Evolutionary conservation across 2,888 invertebrate genomes (phyloP), one percentile per base, ranked within the genome.

Genomic region (Oxystoma pomonae): DNA sequence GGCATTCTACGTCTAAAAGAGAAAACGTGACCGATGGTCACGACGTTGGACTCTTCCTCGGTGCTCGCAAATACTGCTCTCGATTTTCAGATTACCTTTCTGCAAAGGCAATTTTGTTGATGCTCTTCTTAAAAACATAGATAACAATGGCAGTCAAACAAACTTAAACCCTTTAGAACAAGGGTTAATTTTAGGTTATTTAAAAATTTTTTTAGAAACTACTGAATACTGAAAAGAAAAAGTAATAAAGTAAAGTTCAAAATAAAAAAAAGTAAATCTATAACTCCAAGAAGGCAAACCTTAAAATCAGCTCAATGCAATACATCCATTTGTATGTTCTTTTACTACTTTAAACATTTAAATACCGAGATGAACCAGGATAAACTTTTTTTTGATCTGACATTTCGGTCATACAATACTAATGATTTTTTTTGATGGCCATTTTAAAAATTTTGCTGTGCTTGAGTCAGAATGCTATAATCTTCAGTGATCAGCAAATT

Each of bases 71-170:
- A 60, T 20, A 52, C 22, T 52, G 57, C 56, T 63, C 63, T 61
- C 65, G 61, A 63, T 65, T 60, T 56, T 58, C n/a, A n/a, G 65
- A 65, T 65, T 65, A 63, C 35, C 57, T 61, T 35, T 35, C 35
- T 35, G 35, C 35, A 35, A 35, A 35, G 12, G 35, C 12, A 35
- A 35, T 35, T 35, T 35, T 35, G 35, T 12, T 35, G 35, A 12
- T 35, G 35, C 35, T 35, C 35, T 35, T 35, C 12, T 3, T 35
- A 35, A 3, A 35, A 35, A 35, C 35, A 12, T 35, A 35, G 35
- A 35, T 7, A 35, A 35, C 12, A 35, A 35, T n/a, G n/a, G n/a
- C n/a, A n/a, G n/a, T n/a, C n/a, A n/a, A n/a, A n/a, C n/a, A n/a
- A n/a, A n/a, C n/a, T n/a, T n/a, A n/a, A n/a, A n/a, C n/a, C n/a